Evolutionary conservation across 2,797 vertebrate genomes (phyloP).

Genomic region (Amniataba percoides): DNA sequence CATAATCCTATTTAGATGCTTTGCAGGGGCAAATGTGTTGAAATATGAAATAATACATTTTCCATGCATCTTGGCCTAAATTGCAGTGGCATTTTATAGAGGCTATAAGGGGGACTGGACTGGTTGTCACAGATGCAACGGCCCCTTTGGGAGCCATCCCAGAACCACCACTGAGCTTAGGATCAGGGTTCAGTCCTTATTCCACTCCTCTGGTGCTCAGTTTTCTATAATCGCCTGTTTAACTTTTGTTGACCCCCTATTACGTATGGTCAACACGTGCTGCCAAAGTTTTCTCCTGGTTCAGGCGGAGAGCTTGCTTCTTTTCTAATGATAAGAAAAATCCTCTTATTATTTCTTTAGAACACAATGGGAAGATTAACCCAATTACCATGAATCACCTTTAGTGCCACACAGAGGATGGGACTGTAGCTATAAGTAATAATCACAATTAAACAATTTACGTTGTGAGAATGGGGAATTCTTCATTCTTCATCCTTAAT

Average conservation of each 20-base stretch:
- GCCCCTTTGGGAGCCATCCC: slow-evolving; percentile 21
- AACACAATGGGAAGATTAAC: slow-evolving; percentile 18
- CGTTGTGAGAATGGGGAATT: not conserved
- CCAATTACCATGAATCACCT: slow-evolving; percentile 2
- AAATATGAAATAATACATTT: slow-evolving; percentile 33
- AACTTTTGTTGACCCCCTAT: slow-evolving; percentile 31
- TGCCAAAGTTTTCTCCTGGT: not conserved
- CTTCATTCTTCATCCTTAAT: not conserved
- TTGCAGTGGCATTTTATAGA: slow-evolving; percentile 24
- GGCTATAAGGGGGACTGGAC: not conserved
- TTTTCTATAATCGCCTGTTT: slow-evolving; percentile 21
- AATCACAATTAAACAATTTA: slow-evolving; percentile 13
- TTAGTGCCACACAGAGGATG: not conserved
- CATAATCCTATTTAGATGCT: not conserved
- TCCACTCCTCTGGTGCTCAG: not conserved
- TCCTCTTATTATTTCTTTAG: not conserved
- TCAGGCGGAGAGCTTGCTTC: not conserved
- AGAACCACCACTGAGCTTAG: not conserved
- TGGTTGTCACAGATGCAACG: slow-evolving; percentile 24
- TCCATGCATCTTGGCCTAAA: slow-evolving; percentile 3
- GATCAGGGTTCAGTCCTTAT: not conserved
- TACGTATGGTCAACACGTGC: not conserved
- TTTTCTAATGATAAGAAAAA: not conserved
- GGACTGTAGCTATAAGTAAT: slow-evolving; percentile 7
- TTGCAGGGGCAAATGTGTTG: not conserved